Conservation (phyloP, 2,888 invertebrate genomes). For the Perithous albicinctus region DNA sequence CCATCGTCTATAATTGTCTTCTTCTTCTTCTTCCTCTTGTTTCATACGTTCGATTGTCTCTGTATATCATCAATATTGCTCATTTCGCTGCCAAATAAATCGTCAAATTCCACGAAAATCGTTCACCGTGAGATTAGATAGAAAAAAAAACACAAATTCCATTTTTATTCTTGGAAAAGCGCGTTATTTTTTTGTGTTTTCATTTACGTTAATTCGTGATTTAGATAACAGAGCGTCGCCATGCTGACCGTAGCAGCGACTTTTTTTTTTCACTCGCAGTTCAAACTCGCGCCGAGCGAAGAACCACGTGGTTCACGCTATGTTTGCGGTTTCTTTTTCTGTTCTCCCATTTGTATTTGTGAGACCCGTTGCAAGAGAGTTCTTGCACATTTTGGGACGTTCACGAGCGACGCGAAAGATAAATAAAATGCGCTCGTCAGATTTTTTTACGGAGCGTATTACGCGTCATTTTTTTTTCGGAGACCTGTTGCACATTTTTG, state of each 20-base stretch:
- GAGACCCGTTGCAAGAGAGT: conserved; percentile 58
- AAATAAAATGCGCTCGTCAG: conserved; percentile 18
- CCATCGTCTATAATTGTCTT: neutral
- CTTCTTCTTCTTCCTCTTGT: neutral
- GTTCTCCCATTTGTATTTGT: conserved; percentile 31
- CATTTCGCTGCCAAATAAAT: conserved; percentile 41
- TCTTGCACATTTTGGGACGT: conserved; percentile 60
- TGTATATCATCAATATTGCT: conserved; percentile 9
- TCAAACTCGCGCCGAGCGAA: neutral
- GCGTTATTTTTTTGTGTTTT: too few species aligned
- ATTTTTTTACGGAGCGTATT: conserved; percentile 24
- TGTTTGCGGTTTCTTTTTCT: neutral
- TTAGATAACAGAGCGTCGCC: neutral
- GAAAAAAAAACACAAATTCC: neutral
- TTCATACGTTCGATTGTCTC: neutral
- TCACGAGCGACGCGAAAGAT: conserved; percentile 33
- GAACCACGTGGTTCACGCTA: conserved; percentile 21
- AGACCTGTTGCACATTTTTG: conserved; percentile 51
- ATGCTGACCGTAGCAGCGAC: neutral
- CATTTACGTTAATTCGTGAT: neutral
- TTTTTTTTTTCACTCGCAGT: neutral
- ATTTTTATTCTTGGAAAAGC: neutral
- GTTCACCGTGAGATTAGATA: neutral
- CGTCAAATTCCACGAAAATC: conserved; percentile 9
- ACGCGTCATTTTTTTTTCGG: conserved; percentile 19